Evolutionary conservation across 2,797 vertebrate genomes (phyloP).

Genomic region (Bradypodion pumilum): DNA sequence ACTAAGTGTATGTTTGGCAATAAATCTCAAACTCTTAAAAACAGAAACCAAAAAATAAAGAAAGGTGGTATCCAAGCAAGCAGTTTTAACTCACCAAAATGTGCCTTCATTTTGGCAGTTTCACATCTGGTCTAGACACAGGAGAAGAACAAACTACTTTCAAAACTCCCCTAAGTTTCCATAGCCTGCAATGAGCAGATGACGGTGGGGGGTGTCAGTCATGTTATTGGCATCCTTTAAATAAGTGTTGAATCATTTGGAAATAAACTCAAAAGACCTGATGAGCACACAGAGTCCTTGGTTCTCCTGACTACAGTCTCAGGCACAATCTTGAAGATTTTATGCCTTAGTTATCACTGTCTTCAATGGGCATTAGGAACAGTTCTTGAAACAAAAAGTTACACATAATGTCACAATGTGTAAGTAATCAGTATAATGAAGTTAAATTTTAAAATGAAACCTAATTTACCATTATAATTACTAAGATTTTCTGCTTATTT

Average conservation of each 20-base stretch:
- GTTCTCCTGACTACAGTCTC: neutral
- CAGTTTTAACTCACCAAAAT: too few species aligned
- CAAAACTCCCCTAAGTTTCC: conserved; percentile 17
- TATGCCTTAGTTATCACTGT: neutral
- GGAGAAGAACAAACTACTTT: conserved; percentile 29
- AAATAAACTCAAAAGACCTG: neutral
- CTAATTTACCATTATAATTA: too few species aligned
- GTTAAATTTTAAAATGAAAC: too few species aligned
- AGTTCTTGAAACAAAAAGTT: neutral
- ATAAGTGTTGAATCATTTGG: neutral
- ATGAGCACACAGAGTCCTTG: neutral
- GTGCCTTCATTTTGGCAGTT: too few species aligned
- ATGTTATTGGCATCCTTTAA: too few species aligned
- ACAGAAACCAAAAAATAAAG: neutral
- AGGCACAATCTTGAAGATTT: neutral
- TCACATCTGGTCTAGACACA: too few species aligned
- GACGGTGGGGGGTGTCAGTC: neutral
- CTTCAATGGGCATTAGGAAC: neutral
- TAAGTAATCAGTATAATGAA: too few species aligned
- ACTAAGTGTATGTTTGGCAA: neutral
- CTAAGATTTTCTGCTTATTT: too few species aligned
- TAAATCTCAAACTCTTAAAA: neutral
- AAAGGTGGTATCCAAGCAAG: neutral
- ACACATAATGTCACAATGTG: too few species aligned
- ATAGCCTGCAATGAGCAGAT: neutral